Evolutionary conservation across 2,797 vertebrate genomes (phyloP).

Genomic region (Molossus molossus): DNA sequence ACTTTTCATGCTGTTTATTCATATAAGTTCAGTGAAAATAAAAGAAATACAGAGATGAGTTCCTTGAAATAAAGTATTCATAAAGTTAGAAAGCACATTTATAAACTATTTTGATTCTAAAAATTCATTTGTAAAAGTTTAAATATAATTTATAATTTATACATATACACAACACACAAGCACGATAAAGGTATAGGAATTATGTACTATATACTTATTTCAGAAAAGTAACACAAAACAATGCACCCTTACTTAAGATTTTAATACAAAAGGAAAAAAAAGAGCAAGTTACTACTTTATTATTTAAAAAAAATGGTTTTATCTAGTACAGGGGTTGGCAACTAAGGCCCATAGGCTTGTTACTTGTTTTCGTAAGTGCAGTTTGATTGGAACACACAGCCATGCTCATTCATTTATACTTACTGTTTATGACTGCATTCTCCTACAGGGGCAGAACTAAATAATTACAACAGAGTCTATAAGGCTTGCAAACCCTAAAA

Average conservation of each 20-base stretch:
- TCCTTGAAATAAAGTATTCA: constrained; percentile 64
- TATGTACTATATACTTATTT: not conserved
- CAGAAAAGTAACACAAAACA: constrained; percentile 44
- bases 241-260: not conserved
- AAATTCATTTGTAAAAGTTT: constrained; percentile 25
- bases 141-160: constrained; percentile 33
- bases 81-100: constrained; percentile 18
- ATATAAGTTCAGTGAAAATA: constrained; percentile 36
- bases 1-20: constrained; percentile 26
- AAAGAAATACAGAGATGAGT: not conserved
- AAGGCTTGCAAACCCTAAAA: not conserved
- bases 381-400: not conserved
- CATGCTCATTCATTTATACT: not conserved
- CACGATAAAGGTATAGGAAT: not conserved
- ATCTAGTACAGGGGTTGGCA: not conserved
- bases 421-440: not conserved
- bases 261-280: constrained; percentile 7
- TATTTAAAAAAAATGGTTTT: not conserved
- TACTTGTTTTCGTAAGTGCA: not conserved
- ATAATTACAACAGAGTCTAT: not conserved
- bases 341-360: not conserved
- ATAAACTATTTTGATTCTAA: constrained; percentile 34
- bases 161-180: not conserved
- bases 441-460: not conserved
- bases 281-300: not conserved